Evolutionary conservation across 2,797 vertebrate genomes (phyloP).

Genomic region (Aulostomus chinensis): DNA sequence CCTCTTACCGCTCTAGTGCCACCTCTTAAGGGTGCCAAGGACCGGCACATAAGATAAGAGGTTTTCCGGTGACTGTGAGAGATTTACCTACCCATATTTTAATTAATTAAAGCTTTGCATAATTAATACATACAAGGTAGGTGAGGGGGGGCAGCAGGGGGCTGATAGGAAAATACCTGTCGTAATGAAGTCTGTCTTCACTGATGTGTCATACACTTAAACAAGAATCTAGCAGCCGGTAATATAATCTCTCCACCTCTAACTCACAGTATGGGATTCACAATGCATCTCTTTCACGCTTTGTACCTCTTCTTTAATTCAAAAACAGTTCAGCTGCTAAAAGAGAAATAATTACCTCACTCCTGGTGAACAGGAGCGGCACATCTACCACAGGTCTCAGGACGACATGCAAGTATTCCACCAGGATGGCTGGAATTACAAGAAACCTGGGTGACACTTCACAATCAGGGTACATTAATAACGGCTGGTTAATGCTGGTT

Average conservation of each 20-base stretch:
- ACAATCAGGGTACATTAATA: too few relatives aligned
- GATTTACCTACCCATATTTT: too few relatives aligned
- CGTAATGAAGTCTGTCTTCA: constrained; percentile 52
- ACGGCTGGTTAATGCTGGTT: too few relatives aligned
- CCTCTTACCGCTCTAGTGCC: not conserved
- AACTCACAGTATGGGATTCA: constrained; percentile 6
- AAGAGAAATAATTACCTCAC: constrained; percentile 82
- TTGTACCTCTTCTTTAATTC: not conserved
- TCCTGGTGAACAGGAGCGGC: constrained; percentile 89
- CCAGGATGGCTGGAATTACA: constrained; percentile 79
- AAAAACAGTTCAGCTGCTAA: not conserved
- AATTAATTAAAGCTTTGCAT: too few relatives aligned
- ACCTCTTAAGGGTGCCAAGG: too few relatives aligned
- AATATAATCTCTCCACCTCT: constrained; percentile 27
- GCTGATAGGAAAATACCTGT: constrained; percentile 43
- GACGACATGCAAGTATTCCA: constrained; percentile 86
- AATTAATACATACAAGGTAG: too few relatives aligned
- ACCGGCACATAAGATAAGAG: too few relatives aligned
- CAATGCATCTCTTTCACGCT: not conserved
- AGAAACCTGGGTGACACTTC: too few relatives aligned
- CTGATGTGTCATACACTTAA: constrained; percentile 47
- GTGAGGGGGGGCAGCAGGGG: not conserved
- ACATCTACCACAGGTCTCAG: constrained; percentile 85
- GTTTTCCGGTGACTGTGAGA: too few relatives aligned
- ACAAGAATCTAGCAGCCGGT: constrained; percentile 46